These are phyloP conservation scores for Protosalanx chinensis DNA, from an alignment of 2,797 vertebrate species.

Conservation along the genomic window DNA sequence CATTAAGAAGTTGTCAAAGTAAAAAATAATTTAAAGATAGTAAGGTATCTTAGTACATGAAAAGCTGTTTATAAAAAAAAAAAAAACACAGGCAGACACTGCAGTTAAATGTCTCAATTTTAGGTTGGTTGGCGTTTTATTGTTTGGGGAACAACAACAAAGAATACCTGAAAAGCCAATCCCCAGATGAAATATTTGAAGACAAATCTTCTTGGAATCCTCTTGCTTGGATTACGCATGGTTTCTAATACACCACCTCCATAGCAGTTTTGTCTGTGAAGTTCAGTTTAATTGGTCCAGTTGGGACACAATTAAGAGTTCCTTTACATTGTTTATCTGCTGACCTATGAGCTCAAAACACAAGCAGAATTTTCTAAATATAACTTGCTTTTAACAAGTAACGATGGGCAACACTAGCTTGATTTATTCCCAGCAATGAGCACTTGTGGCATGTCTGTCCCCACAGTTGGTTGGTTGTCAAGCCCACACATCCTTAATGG, in stretches of 20 bases:
- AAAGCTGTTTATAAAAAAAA: no score
- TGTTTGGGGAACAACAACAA: no score
- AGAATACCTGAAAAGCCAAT: not conserved
- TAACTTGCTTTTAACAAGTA: constrained; percentile 43
- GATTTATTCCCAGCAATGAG: constrained; percentile 39
- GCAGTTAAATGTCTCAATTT: no score
- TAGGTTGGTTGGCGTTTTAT: no score
- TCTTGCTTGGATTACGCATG: not conserved
- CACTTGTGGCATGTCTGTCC: constrained; percentile 24
- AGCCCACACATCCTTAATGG: constrained; percentile 9
- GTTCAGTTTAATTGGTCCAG: constrained; percentile 55
- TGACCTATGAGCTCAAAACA: constrained; percentile 37
- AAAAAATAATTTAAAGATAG: no score
- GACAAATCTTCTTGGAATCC: not conserved
- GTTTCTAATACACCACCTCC: not conserved
- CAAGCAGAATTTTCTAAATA: constrained; percentile 46
- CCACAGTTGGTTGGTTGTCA: constrained; percentile 43
- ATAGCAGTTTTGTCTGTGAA: constrained; percentile 1
- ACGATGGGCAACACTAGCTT: constrained; percentile 36
- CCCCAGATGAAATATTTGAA: not conserved
- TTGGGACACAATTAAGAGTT: constrained; percentile 45
- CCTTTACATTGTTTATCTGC: constrained; percentile 31
- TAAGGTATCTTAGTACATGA: no score
- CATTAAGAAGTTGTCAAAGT: no score
- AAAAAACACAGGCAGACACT: no score